phyloP scores from a whole-genome alignment of 2,797 vertebrate species.

The Peromyscus eremicus region DNA sequence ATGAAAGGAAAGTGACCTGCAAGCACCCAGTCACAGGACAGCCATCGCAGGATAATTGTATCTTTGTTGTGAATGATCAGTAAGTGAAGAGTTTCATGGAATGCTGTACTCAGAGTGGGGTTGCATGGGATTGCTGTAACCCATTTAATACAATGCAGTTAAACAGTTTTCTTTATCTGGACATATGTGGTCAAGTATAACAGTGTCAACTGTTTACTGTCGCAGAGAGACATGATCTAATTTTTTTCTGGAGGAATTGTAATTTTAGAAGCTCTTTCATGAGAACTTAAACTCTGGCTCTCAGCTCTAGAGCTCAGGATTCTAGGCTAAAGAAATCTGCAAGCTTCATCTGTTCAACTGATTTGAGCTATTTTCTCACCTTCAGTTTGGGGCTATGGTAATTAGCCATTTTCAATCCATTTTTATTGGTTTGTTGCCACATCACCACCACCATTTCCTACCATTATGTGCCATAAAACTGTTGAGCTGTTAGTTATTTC shows the following conservation, averaged over 20 bases:
- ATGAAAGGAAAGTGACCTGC: conserved; percentile 98
- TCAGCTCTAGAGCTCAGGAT: not conserved
- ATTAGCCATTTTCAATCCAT: not conserved
- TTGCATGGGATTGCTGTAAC: not conserved
- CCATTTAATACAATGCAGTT: not conserved
- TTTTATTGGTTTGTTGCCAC: not conserved
- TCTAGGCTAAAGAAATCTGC: not conserved
- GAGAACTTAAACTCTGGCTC: not conserved
- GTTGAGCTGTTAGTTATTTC: conserved; percentile 1
- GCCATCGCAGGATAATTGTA: conserved; percentile 98
- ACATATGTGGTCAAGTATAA: not conserved
- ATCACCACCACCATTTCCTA: not conserved
- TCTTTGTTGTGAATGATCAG: conserved; percentile 99
- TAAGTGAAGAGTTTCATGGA: conserved; percentile 89
- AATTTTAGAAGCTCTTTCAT: conserved; percentile 54
- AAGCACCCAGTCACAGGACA: conserved; percentile 96
- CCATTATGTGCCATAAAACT: not conserved
- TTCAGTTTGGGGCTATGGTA: not conserved
- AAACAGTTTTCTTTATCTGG: not conserved
- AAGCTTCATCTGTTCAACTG: conserved; percentile 4
- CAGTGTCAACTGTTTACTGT: not conserved
- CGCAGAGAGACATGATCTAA: not conserved
- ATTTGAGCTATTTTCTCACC: conserved; percentile 17
- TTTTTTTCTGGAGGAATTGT: not conserved
- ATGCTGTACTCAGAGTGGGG: not conserved